Conservation (phyloP, 2,888 invertebrate genomes). For the Brachyopa scutellaris region DNA sequence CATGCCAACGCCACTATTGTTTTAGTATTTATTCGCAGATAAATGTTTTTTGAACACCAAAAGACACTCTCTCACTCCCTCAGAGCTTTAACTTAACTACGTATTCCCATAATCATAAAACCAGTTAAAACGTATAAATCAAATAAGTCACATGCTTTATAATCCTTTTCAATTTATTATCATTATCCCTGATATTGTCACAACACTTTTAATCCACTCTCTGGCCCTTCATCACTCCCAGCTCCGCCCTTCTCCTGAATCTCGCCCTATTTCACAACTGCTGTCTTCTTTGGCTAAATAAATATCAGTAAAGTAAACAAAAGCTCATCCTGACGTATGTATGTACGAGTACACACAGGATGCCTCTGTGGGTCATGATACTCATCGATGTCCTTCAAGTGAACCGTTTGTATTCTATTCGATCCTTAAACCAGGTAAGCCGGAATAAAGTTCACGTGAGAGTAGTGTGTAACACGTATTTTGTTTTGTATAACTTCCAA, state of each 20-base stretch:
- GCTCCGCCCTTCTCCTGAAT: neutral
- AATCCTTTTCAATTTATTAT: conserved; percentile 68
- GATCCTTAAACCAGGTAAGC: conserved; percentile 39
- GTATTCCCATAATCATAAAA: conserved; percentile 56
- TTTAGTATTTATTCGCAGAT: conserved; percentile 27
- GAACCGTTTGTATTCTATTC: conserved; percentile 23
- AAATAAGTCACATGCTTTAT: conserved; percentile 59
- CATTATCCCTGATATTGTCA: conserved; percentile 65
- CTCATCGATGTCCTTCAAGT: conserved; percentile 45
- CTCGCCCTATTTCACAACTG: neutral
- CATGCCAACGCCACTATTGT: neutral
- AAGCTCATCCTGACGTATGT: conserved; percentile 51
- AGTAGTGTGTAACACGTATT: conserved; percentile 10
- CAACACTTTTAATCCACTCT: conserved; percentile 62
- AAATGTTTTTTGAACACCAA: conserved; percentile 32
- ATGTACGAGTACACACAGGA: neutral
- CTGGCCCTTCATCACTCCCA: conserved; percentile 35
- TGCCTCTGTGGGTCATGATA: conserved; percentile 23
- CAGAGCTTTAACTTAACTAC: neutral
- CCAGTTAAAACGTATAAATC: conserved; percentile 61
- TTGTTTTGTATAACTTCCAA: conserved; percentile 41
- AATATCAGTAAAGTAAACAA: conserved; percentile 62
- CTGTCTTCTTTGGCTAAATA: conserved; percentile 58
- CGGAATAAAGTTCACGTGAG: conserved; percentile 38
- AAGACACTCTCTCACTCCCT: conserved; percentile 4